These are phyloP conservation scores for Sander vitreus DNA, from an alignment of 2,113 vertebrate species.

Conservation along the genomic window DNA sequence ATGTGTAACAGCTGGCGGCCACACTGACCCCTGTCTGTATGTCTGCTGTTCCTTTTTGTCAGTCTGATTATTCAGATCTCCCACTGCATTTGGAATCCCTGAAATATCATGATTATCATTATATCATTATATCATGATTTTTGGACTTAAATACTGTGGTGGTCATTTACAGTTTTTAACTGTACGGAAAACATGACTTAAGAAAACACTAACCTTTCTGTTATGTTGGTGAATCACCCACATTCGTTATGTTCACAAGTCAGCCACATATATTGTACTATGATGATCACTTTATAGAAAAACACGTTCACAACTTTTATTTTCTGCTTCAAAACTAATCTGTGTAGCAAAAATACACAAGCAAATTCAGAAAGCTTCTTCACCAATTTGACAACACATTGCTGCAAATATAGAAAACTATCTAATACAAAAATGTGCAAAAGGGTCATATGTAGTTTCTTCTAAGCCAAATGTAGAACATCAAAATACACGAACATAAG, in stretches of 20 bases:
- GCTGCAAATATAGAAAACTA: background rate
- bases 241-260: background rate
- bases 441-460: background rate
- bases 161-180: background rate
- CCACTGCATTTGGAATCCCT: constrained; percentile 1
- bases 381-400: background rate
- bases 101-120: background rate
- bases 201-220: background rate
- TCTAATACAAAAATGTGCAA: background rate
- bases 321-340: background rate
- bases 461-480: background rate
- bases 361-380: background rate
- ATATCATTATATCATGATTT: too few species aligned
- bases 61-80: constrained; percentile 24
- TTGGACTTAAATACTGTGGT: background rate
- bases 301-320: background rate
- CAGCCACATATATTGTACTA: background rate
- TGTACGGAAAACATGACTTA: background rate
- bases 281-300: background rate
- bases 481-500: background rate
- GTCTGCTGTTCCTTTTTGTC: constrained; percentile 32
- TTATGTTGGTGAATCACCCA: background rate
- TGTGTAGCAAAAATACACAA: background rate
- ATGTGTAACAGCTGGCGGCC: constrained; percentile 74
- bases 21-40: constrained; percentile 56